A percentile compares a stretch with the other conserved stretches of the same genome.
Conservation (phyloP, 2,888 invertebrate species). For the Phragmatobia fuliginosa region DNA sequence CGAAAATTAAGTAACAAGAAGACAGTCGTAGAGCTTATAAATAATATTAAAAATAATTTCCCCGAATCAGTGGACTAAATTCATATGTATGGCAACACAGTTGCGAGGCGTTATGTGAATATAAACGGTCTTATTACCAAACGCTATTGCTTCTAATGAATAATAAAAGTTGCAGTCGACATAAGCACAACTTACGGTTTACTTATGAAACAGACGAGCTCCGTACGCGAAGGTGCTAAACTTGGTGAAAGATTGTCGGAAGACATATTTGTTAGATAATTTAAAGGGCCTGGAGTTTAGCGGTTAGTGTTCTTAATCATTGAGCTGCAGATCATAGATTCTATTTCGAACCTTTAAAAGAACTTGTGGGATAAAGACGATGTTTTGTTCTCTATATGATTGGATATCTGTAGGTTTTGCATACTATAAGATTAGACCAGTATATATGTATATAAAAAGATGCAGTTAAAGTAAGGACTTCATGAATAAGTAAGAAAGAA, state of each 20-base stretch:
- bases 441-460: too few relatives aligned
- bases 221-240: background rate
- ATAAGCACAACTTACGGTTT: conserved; percentile 23
- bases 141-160: conserved; percentile 50
- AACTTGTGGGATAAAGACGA: too few relatives aligned
- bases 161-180: conserved; percentile 50
- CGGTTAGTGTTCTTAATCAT: background rate
- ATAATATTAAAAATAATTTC: background rate
- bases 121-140: conserved; percentile 53
- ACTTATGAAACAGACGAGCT: conserved; percentile 7
- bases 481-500: too few relatives aligned
- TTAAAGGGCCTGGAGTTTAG: background rate
- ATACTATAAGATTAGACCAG: too few relatives aligned
- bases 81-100: conserved; percentile 27
- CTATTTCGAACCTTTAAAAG: background rate
- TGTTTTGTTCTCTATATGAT: too few relatives aligned
- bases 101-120: conserved; percentile 37
- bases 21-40: background rate
- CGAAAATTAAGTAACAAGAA: background rate
- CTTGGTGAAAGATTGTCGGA: background rate
- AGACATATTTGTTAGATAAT: background rate
- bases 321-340: background rate
- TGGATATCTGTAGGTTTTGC: too few relatives aligned
- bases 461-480: too few relatives aligned
- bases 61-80: conserved; percentile 1